Evolutionary conservation across 2,797 vertebrate species (phyloP), one percentile per base, ranked within the genome.

Genomic region (Rhinatrema bivittatum): DNA sequence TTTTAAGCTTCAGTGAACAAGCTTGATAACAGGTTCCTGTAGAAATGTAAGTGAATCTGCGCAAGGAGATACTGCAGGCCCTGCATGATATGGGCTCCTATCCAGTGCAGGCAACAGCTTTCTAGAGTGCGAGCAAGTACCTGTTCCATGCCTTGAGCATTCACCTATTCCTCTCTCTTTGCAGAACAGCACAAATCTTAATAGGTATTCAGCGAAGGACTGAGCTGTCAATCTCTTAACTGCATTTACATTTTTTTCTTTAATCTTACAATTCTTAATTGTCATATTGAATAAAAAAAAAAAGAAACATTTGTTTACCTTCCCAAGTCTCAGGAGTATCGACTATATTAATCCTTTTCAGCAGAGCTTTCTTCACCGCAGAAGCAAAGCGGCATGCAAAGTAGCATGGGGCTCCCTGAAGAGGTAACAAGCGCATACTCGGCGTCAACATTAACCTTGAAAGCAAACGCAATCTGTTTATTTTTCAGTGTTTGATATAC

Each of bases 301-400:
- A 76, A 78, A 76, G 67, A 80, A 82, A 69, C 67, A 70, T 57
- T 79, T 82, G 73, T 84, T 85, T 86, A 79, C 74, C 53, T 79
- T 79, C 62, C 53, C 57, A 73, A 75, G 33, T 79, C 78, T 83
- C 70, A 46, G 45, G 68, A 75, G 78, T 67, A 59, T 40, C 60
- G 73, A 58, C 71, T 62, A 79, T 77, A 82, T 74, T 78, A 81
- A 77, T 82, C 72, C 71, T 80, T 81, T 71, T 66, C 72, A 73
- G 63, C 35, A 48, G 61, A 49, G 44, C 75, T 79, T 69, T 70
- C 72, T 57, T 47, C 57, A 60, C 50, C 76, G 56, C 37, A 63
- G 64, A 72, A 78, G 69, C 51, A 74, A n/a, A 58, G 57, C 27
- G 65, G 66, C 61, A 76, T 73, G 62, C 63, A 70, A 72, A 81